Conservation (phyloP, 2,888 invertebrate species). For the Watsonalla binaria region DNA sequence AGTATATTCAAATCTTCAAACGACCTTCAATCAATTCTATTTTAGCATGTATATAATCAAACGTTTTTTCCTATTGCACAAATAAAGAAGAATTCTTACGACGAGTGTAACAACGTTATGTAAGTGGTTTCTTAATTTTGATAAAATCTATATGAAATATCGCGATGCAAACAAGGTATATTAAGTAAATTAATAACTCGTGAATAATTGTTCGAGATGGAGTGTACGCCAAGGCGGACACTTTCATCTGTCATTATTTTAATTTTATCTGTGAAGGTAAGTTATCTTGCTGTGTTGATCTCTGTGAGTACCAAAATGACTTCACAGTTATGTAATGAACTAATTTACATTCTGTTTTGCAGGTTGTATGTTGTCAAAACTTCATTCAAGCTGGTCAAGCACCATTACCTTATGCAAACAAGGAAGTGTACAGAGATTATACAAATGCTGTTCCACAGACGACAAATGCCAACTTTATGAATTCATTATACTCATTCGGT, state of each 20-base stretch:
- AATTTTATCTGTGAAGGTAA: slow-evolving; percentile 38
- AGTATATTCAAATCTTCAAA: too few species aligned
- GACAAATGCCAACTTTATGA: slow-evolving; percentile 17
- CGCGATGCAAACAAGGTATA: slow-evolving; percentile 35
- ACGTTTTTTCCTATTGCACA: slow-evolving; percentile 9
- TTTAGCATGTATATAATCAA: background rate
- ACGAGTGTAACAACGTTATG: slow-evolving; percentile 31
- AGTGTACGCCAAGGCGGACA: slow-evolving; percentile 35
- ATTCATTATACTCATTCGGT: slow-evolving; percentile 22
- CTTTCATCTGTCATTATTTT: slow-evolving; percentile 24
- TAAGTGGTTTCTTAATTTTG: slow-evolving; percentile 39
- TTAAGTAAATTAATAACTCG: slow-evolving; percentile 41
- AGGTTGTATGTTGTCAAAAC: background rate
- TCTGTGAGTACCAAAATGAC: background rate
- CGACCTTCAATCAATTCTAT: background rate
- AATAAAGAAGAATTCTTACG: slow-evolving; percentile 15
- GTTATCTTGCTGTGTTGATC: slow-evolving; percentile 15
- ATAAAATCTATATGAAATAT: slow-evolving; percentile 36
- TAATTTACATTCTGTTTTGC: background rate
- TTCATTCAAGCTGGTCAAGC: background rate
- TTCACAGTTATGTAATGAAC: background rate
- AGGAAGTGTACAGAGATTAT: background rate
- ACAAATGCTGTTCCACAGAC: slow-evolving; percentile 9
- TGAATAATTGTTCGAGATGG: slow-evolving; percentile 46
- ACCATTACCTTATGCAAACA: background rate